Evolutionary conservation across 2,888 invertebrate genomes (phyloP), one percentile per base, ranked within the genome.

Genomic region (Nesidiocoris tenuis): DNA sequence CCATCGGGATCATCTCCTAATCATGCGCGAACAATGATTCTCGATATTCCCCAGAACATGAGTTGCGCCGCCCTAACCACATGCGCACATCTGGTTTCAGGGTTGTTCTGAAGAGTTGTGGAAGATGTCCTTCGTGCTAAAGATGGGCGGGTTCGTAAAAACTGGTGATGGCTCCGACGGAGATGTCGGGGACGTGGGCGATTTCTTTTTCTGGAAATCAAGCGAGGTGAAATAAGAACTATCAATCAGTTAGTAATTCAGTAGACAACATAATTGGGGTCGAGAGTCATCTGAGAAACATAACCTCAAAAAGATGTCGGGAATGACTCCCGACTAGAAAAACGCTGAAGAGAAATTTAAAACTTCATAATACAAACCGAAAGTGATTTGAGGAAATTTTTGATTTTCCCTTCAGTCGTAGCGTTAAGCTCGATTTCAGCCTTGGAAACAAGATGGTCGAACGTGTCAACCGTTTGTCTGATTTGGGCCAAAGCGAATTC

Each of bases 401-500:
- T 65, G 23, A 78, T 64, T 76, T 77, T 77, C n/a, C 77, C 78
- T 68, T 77, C 77, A 9, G 77, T 74, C 0, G 76, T 77, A 21
- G 65, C 56, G n/a, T 76, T 74, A 12, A 77, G 76, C 39, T 78
- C 78, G 24, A 59, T 21, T 59, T 78, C 78, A 16, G 78, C 78
- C 21, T 72, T 76, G n/a, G 63, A 19, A 0, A 78, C 77, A 23
- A 76, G 61, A 16, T 63, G 68, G 23, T 78, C 78, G n/a, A 76
- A 55, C 17, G 74, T 61, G 19, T 78, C 76, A 0, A 78, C 77
- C 18, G 76, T 74, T 23, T 68, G 64, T 76, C 76, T 76, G 39
- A 78, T 67, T 39, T 61, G 77, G 0, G 71, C 64, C 21, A 78
- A 68, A 19, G 76, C 39, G 16, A 57, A 61, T 59, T 78, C 78